Conservation (phyloP, 2,888 invertebrate species). For the Kryphioiulus occultus region DNA sequence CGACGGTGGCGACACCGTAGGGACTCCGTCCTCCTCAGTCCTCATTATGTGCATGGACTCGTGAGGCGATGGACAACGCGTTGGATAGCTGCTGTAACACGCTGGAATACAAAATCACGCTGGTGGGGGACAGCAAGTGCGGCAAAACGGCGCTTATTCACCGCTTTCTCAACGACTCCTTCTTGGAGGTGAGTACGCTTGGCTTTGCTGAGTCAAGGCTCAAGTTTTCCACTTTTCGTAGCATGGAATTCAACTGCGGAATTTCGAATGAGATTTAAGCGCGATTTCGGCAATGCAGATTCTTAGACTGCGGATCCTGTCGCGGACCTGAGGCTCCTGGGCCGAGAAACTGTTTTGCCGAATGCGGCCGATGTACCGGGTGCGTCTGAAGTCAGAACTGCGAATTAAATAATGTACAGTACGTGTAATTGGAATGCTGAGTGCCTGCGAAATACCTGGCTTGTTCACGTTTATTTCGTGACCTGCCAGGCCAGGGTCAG, state of each 20-base stretch:
- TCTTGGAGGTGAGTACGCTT: slow-evolving; percentile 67
- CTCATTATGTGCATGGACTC: neutral
- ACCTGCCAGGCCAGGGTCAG: too few relatives aligned
- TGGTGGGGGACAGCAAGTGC: slow-evolving; percentile 72
- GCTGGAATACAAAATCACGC: slow-evolving; percentile 67
- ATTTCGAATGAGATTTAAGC: neutral
- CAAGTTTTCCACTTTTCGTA: neutral
- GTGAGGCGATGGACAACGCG: slow-evolving; percentile 36
- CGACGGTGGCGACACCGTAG: slow-evolving; percentile 19
- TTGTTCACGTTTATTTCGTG: too few relatives aligned
- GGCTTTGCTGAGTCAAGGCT: neutral
- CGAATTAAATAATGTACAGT: too few relatives aligned
- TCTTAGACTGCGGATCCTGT: neutral
- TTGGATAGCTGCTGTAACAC: slow-evolving; percentile 17
- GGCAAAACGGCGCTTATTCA: slow-evolving; percentile 74
- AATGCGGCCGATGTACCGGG: neutral
- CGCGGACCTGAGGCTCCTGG: neutral
- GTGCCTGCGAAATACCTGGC: too few relatives aligned
- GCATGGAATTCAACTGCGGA: too few relatives aligned
- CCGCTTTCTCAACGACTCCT: slow-evolving; percentile 70
- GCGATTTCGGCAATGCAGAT: neutral
- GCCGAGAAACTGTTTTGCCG: slow-evolving; percentile 2
- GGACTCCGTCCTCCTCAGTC: neutral
- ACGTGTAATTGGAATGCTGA: too few relatives aligned
- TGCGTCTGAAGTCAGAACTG: neutral